Conservation (phyloP, 2,113 vertebrate genomes). For the Ophthalmolycus amberensis region DNA sequence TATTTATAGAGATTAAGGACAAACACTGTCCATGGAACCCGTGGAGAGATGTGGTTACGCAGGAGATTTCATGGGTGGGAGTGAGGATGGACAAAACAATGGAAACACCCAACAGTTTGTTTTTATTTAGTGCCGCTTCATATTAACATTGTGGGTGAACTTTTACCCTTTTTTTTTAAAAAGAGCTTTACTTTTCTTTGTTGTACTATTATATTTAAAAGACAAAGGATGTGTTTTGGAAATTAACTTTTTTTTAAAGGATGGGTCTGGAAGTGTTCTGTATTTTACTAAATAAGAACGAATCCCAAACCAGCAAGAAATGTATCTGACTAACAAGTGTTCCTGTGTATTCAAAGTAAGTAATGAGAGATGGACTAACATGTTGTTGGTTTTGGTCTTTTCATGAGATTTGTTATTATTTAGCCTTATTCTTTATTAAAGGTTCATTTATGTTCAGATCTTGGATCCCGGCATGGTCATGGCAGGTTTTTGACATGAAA, state of each 20-base stretch:
- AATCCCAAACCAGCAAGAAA: background rate
- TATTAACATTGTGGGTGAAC: background rate
- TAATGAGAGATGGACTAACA: background rate
- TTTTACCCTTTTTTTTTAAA: background rate
- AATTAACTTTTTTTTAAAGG: background rate
- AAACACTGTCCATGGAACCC: background rate
- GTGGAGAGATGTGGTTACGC: background rate
- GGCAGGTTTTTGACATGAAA: background rate
- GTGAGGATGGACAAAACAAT: slow-evolving; percentile 49
- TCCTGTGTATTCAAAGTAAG: background rate
- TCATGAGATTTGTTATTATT: background rate
- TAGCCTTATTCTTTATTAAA: background rate
- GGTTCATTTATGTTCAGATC: slow-evolving; percentile 1
- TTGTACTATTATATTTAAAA: background rate
- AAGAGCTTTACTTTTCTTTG: background rate
- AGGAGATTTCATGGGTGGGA: background rate
- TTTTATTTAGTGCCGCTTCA: no score
- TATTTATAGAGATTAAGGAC: background rate
- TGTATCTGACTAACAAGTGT: background rate
- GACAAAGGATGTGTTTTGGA: background rate
- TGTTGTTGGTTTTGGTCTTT: background rate
- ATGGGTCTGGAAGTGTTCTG: background rate
- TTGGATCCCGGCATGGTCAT: background rate
- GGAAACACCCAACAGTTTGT: slow-evolving; percentile 40
- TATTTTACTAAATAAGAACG: background rate